phyloP scores from a whole-genome alignment of 1,140 invertebrate genomes.

The Coelopa frigida region DNA sequence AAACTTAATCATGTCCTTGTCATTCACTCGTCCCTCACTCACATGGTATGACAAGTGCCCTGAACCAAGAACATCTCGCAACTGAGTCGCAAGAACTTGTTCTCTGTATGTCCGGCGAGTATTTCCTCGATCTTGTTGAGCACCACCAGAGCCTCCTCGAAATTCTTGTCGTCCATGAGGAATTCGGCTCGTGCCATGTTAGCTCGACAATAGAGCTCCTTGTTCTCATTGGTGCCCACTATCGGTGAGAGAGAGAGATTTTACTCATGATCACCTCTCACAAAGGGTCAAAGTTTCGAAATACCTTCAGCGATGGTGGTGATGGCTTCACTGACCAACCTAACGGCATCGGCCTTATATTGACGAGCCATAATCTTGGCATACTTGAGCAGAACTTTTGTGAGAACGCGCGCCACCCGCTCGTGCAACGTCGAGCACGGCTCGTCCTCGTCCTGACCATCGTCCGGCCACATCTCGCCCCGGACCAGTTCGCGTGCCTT shows the following conservation, averaged over 20 bases:
- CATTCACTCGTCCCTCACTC: slow-evolving; percentile 11
- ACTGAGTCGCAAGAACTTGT: slow-evolving; percentile 27
- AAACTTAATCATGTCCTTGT: slow-evolving; percentile 13
- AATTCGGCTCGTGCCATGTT: slow-evolving; percentile 27
- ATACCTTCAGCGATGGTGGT: slow-evolving; percentile 29
- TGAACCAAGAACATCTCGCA: slow-evolving; percentile 26
- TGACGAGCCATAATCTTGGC: slow-evolving; percentile 22
- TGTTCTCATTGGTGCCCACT: slow-evolving; percentile 31
- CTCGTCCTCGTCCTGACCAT: slow-evolving; percentile 12
- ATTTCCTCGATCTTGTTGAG: slow-evolving; percentile 26
- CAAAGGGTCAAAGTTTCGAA: background rate
- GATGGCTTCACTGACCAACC: slow-evolving; percentile 22
- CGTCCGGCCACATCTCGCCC: slow-evolving; percentile 25
- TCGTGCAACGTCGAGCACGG: slow-evolving; percentile 23
- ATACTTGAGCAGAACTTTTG: slow-evolving; percentile 24
- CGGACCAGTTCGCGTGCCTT: slow-evolving; percentile 22
- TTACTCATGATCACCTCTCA: background rate
- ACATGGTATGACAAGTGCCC: slow-evolving; percentile 11
- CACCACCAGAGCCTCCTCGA: slow-evolving; percentile 21
- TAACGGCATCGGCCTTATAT: slow-evolving; percentile 24
- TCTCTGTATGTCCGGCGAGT: slow-evolving; percentile 22
- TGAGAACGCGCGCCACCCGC: slow-evolving; percentile 26
- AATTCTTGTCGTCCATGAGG: slow-evolving; percentile 27
- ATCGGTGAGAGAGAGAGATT: background rate
- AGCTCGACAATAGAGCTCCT: slow-evolving; percentile 30